phyloP scores from a whole-genome alignment of 2,797 vertebrate genomes.

The Enteromius anoplus region DNA sequence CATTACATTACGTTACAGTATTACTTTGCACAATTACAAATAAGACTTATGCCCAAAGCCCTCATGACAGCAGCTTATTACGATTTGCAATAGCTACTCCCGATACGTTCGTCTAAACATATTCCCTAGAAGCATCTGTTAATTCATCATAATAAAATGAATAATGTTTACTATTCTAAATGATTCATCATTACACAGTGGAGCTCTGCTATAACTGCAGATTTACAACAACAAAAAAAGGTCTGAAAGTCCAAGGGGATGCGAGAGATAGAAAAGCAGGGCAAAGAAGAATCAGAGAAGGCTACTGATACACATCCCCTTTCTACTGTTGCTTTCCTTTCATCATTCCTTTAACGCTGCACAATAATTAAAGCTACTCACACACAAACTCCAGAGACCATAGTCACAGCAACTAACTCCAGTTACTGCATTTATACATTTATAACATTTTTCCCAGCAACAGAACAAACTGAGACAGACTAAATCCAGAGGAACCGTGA shows the following conservation, averaged over 20 bases:
- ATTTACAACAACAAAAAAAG: neutral
- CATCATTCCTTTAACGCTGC: constrained; percentile 24
- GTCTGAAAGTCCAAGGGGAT: neutral
- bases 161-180: constrained; percentile 38
- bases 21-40: neutral
- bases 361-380: constrained; percentile 68
- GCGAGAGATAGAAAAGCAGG: constrained; percentile 12
- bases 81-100: neutral
- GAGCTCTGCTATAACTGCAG: neutral
- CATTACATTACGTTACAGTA: neutral
- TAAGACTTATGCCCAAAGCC: neutral
- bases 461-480: too few relatives aligned
- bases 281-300: constrained; percentile 11
- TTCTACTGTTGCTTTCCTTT: constrained; percentile 12
- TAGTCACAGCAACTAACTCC: neutral
- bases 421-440: too few relatives aligned
- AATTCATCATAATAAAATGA: constrained; percentile 11
- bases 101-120: neutral
- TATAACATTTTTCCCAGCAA: neutral
- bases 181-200: constrained; percentile 35
- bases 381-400: neutral
- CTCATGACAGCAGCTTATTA: neutral
- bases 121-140: neutral
- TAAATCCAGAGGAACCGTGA: too few relatives aligned
- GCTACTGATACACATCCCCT: constrained; percentile 21